Percentiles rank a stretch among this genome's conserved stretches.
These are phyloP conservation scores for Forpus xanthops DNA, from an alignment of 2,797 vertebrate species.

Conservation along the genomic window DNA sequence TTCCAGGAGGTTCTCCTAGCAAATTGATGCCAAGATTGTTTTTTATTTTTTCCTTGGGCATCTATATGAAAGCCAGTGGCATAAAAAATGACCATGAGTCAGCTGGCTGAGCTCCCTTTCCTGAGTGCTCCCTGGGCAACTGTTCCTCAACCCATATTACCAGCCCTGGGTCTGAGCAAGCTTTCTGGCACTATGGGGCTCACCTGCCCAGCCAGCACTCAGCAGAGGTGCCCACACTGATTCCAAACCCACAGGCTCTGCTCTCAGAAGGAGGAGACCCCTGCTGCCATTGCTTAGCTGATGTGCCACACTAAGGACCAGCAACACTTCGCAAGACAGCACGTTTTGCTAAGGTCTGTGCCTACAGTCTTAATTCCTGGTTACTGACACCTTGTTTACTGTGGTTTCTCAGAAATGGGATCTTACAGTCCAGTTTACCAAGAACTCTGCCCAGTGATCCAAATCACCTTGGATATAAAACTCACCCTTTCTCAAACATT, in stretches of 20 bases:
- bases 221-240: background rate
- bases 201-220: background rate
- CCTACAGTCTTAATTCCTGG: background rate
- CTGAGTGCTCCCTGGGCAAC: background rate
- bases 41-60: background rate
- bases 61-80: constrained; percentile 30
- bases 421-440: background rate
- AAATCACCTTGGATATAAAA: background rate
- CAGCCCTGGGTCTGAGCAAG: background rate
- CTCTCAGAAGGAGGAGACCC: background rate
- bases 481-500: background rate
- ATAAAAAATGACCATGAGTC: constrained; percentile 36
- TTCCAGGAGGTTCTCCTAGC: constrained; percentile 38
- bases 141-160: background rate
- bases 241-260: background rate
- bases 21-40: background rate
- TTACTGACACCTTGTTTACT: background rate
- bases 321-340: background rate
- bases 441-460: background rate
- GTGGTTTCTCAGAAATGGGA: background rate
- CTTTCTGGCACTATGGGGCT: background rate
- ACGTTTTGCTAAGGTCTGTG: background rate
- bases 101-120: background rate
- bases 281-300: background rate
- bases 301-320: background rate